A percentile compares a stretch with the other conserved stretches of the same genome.
Evolutionary conservation across 2,113 vertebrate genomes (phyloP).

Genomic region (Forbesichthys agassizii): DNA sequence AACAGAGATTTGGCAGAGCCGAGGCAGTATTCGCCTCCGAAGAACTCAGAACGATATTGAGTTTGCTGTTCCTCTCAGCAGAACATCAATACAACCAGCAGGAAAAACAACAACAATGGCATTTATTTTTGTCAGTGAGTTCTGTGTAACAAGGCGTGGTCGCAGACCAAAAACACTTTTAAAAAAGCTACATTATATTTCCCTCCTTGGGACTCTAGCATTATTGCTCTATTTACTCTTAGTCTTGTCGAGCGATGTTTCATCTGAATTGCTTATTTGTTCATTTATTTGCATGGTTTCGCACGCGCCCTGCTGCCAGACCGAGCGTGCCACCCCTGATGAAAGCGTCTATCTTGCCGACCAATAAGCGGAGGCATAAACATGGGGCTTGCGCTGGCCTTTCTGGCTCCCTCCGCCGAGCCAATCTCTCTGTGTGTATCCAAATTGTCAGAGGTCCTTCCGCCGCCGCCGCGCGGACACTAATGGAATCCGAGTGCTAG

Average conservation of each 20-base stretch:
- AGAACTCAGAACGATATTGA: constrained; percentile 41
- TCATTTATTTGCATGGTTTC: constrained; percentile 78
- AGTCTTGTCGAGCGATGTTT: constrained; percentile 64
- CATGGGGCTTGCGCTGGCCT: constrained; percentile 62
- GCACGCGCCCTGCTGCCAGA: constrained; percentile 65
- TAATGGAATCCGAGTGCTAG: constrained; percentile 79
- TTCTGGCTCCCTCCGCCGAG: constrained; percentile 70
- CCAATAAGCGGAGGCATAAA: constrained; percentile 71
- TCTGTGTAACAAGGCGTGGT: constrained; percentile 53
- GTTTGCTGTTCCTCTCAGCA: constrained; percentile 44
- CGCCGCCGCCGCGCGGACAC: constrained; percentile 63
- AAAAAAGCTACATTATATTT: constrained; percentile 60
- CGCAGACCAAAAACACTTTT: constrained; percentile 36
- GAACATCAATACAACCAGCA: constrained; percentile 43
- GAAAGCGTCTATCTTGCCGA: constrained; percentile 72
- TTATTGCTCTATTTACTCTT: constrained; percentile 73
- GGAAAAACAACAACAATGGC: constrained; percentile 37
- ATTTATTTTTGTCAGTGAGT: constrained; percentile 36
- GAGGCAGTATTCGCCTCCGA: constrained; percentile 28
- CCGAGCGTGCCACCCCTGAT: constrained; percentile 73
- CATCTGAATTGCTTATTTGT: constrained; percentile 76
- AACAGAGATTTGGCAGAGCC: constrained; percentile 36
- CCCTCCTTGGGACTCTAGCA: constrained; percentile 61
- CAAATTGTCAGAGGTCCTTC: constrained; percentile 81
- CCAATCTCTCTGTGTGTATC: constrained; percentile 78